Evolutionary conservation across 2,797 vertebrate genomes (phyloP).

Genomic region (Lagorchestes hirsutus): DNA sequence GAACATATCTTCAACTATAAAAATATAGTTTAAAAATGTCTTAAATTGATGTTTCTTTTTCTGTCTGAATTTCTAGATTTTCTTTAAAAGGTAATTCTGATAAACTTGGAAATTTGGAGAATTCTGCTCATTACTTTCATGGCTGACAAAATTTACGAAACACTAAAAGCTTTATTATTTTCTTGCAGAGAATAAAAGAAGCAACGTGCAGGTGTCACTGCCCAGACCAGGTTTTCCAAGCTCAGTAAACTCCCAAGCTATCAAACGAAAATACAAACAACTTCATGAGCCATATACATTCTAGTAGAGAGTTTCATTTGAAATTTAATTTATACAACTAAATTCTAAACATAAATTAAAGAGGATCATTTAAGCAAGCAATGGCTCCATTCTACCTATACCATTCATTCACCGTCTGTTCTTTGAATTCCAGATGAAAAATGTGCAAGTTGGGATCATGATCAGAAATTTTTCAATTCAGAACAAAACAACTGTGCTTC

Average conservation of each 20-base stretch:
- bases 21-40: background rate
- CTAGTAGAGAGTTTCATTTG: slow-evolving; percentile 1
- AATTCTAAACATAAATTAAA: slow-evolving; percentile 61
- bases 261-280: slow-evolving; percentile 54
- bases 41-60: background rate
- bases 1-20: background rate
- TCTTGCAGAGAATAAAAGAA: slow-evolving; percentile 14
- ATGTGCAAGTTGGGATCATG: slow-evolving; percentile 50
- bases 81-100: slow-evolving; percentile 59
- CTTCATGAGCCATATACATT: background rate
- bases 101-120: slow-evolving; percentile 56
- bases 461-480: slow-evolving; percentile 56
- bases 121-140: slow-evolving; percentile 56
- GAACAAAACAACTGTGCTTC: slow-evolving; percentile 66
- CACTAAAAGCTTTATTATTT: slow-evolving; percentile 59
- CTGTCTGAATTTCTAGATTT: background rate
- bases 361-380: slow-evolving; percentile 6
- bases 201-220: background rate
- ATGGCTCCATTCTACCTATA: background rate
- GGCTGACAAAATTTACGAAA: slow-evolving; percentile 63
- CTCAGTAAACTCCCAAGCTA: slow-evolving; percentile 60
- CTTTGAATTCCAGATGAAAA: slow-evolving; percentile 5
- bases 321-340: slow-evolving; percentile 41
- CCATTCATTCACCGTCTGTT: background rate
- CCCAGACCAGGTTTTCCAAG: slow-evolving; percentile 44